These are phyloP conservation scores for Oncorhynchus keta DNA, from an alignment of 2,113 vertebrate genomes.

Conservation along the genomic window DNA sequence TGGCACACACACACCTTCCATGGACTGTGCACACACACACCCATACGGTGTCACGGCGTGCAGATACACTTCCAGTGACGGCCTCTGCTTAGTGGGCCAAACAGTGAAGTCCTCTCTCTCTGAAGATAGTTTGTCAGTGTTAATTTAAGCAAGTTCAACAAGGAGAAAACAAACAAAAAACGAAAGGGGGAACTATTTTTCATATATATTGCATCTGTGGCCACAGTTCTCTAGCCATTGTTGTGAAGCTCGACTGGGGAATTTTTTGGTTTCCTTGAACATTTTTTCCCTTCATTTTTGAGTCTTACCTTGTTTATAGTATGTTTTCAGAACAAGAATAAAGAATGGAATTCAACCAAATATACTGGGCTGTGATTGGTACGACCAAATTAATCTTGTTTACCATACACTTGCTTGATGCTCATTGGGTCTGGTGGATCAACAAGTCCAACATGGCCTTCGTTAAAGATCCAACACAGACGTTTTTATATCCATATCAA, in stretches of 20 bases:
- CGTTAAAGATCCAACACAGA: no score
- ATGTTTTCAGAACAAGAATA: slow-evolving; percentile 69
- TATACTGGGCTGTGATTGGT: no score
- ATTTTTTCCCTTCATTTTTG: slow-evolving; percentile 42
- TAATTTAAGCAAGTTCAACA: slow-evolving; percentile 42
- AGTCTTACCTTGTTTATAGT: slow-evolving; percentile 73
- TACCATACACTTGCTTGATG: no score
- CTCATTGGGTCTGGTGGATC: no score
- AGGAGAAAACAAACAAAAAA: slow-evolving; percentile 20
- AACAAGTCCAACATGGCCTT: no score
- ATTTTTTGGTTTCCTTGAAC: slow-evolving; percentile 51
- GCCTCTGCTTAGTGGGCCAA: neutral
- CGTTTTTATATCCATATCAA: no score
- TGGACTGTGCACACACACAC: neutral
- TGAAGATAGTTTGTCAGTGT: slow-evolving; percentile 56
- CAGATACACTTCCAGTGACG: slow-evolving; percentile 11
- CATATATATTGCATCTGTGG: slow-evolving; percentile 42
- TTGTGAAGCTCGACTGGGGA: slow-evolving; percentile 48
- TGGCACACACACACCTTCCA: neutral
- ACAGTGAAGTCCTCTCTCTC: slow-evolving; percentile 27
- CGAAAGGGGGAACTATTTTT: slow-evolving; percentile 31
- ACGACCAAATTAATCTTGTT: no score
- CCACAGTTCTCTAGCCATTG: slow-evolving; percentile 42
- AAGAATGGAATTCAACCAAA: slow-evolving; percentile 33
- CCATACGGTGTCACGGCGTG: no score